These are phyloP conservation scores for Chaetura pelagica DNA, from an alignment of 2,113 vertebrate species.

Conservation along the genomic window DNA sequence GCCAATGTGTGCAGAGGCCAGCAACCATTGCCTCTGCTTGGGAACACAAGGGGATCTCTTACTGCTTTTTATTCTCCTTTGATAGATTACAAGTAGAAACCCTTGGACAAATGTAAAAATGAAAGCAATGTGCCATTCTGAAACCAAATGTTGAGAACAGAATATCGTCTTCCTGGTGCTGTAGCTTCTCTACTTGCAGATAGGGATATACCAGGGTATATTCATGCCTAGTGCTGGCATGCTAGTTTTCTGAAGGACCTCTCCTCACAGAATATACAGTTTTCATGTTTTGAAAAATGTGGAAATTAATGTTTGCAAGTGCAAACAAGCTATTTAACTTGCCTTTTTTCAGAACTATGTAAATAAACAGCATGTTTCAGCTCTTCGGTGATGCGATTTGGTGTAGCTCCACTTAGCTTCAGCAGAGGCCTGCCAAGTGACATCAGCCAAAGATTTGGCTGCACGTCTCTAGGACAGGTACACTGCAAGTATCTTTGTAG, in stretches of 20 bases:
- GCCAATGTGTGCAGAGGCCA: background rate
- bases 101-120: background rate
- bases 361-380: background rate
- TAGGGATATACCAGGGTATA: background rate
- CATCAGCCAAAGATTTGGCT: background rate
- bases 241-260: background rate
- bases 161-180: background rate
- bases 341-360: background rate
- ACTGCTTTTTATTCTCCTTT: slow-evolving; percentile 9
- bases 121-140: fast-evolving
- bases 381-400: background rate
- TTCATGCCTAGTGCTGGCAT: background rate
- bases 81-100: background rate
- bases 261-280: background rate
- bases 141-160: background rate
- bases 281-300: background rate
- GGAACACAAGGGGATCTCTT: background rate
- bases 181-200: background rate
- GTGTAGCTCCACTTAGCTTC: background rate
- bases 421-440: background rate
- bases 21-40: background rate
- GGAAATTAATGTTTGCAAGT: background rate
- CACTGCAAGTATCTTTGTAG: background rate
- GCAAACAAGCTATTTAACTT: background rate
- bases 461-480: background rate